phyloP scores from a whole-genome alignment of 2,888 invertebrate species.

The Drosophila gaucha region DNA sequence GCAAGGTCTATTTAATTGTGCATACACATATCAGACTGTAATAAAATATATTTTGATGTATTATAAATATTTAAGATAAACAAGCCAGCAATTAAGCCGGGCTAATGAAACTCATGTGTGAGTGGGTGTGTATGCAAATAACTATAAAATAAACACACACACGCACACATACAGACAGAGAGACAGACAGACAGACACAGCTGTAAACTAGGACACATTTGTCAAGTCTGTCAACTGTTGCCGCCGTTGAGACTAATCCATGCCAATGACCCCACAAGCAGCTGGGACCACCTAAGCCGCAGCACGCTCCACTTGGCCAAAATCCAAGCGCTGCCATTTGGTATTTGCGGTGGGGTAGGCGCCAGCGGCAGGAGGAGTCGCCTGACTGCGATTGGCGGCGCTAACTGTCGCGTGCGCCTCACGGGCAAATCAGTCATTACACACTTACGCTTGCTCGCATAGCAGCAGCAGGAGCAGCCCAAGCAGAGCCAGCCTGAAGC shows the following conservation, averaged over 20 bases:
- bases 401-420: conserved; percentile 55
- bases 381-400: conserved; percentile 39
- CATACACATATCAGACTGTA: conserved; percentile 15
- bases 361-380: neutral
- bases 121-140: conserved; percentile 14
- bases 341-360: conserved; percentile 50
- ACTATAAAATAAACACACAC: conserved; percentile 37
- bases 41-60: conserved; percentile 39
- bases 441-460: conserved; percentile 71
- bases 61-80: conserved; percentile 46
- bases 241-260: conserved; percentile 59
- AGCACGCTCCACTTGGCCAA: conserved; percentile 77
- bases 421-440: conserved; percentile 79
- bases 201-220: conserved; percentile 59
- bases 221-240: conserved; percentile 69
- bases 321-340: conserved; percentile 63
- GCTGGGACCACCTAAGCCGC: conserved; percentile 72
- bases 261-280: conserved; percentile 66
- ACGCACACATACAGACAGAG: conserved; percentile 11
- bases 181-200: conserved; percentile 11
- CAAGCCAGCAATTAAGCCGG: conserved; percentile 53
- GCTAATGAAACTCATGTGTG: conserved; percentile 46
- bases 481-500: conserved; percentile 7
- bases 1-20: conserved; percentile 13
- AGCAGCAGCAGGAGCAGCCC: conserved; percentile 16